phyloP scores from a whole-genome alignment of 1,140 invertebrate species.

The Melitaea cinxia region DNA sequence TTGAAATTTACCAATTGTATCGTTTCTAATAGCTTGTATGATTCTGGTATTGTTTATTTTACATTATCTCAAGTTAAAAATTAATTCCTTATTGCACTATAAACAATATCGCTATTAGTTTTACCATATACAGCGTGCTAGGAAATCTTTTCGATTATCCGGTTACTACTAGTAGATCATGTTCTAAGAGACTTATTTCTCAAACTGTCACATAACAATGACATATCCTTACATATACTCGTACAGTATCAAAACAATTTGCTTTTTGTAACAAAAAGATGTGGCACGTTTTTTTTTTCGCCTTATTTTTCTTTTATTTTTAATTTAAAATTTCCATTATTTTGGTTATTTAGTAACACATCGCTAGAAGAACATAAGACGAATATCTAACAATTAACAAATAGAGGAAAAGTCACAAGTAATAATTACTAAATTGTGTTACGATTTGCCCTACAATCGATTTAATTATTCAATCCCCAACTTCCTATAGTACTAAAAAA shows the following conservation, averaged over 20 bases:
- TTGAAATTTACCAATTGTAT: conserved; percentile 6
- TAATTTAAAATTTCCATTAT: too few species aligned
- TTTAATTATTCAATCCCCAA: conserved; percentile 14
- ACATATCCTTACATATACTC: background rate
- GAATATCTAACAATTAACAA: background rate
- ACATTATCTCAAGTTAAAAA: background rate
- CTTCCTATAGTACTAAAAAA: conserved; percentile 39
- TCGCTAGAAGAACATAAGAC: background rate
- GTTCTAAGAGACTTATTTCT: background rate
- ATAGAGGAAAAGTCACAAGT: background rate
- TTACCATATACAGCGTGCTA: background rate
- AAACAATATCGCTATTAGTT: background rate
- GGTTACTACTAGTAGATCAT: conserved; percentile 1
- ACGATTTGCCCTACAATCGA: conserved; percentile 13
- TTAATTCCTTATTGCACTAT: conserved; percentile 4
- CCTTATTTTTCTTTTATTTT: too few species aligned
- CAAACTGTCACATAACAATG: background rate
- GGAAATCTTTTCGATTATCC: conserved; percentile 10
- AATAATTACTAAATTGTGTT: conserved; percentile 14
- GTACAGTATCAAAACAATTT: too few species aligned
- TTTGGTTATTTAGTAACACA: background rate
- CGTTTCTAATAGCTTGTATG: background rate
- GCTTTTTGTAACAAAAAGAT: too few species aligned
- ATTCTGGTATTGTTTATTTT: background rate
- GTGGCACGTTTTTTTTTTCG: too few species aligned